Evolutionary conservation across 2,888 invertebrate species (phyloP), one percentile per base, ranked within the genome.

Genomic region (Quadroppia sp.): DNA sequence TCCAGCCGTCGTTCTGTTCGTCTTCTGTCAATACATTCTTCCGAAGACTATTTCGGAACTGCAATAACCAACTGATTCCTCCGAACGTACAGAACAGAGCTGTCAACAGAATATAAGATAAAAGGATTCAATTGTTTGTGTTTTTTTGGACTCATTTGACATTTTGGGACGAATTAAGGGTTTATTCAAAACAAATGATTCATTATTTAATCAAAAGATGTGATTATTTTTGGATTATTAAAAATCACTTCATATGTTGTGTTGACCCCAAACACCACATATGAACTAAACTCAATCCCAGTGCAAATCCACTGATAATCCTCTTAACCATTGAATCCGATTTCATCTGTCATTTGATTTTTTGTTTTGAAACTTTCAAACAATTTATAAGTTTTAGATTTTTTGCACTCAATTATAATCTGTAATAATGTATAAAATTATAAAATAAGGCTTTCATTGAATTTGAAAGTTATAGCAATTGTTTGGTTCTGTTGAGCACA

Each of bases 11-110:
- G 42, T 88, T 87, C 74, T 88, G 86, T 80, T 94, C 92, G 79
- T 91, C 90, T 70, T 87, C 86, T 0, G 90, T 87, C 83, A 95
- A 86, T 1, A 94, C 91, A 81, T 93, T 94, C 80, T 88, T 86
- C 80, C 89, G 89, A 71, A 94, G 85, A 81, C 90, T 88, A 64
- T 89, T 85, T 82, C 89, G 90, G 84, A 89, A 95, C 83, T 94
- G 91, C 36, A 89, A 88, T 77, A 91, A 84, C 92, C 93, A 95
- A 74, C 92, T 88, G 40, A 89, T 85, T 77, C 91, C 87, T 9
- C 91, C 90, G 30, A 89, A 86, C 30, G 90, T 81, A 80, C 90
- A 89, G 79, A 89, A 88, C 40, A 90, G 80, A 77, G 90, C 94
- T 89, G 85, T 73, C 87, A 87, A 75, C 53, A 59, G 67, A 69